phyloP scores from a whole-genome alignment of 2,113 vertebrate species.

The pig (Sus scrofa) region DNA sequence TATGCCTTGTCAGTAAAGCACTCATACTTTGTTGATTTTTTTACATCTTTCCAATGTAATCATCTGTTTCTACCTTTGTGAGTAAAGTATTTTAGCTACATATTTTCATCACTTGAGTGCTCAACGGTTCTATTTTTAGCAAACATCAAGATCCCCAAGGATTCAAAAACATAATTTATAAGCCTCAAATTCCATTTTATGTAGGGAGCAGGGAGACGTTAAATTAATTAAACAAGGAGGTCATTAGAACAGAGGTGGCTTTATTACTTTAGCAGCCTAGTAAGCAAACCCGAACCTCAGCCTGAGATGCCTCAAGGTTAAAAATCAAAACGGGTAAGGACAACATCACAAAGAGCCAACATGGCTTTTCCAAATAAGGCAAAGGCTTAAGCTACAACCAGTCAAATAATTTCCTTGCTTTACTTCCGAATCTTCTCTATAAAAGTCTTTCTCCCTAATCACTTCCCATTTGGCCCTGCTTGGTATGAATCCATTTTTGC shows the following conservation, averaged over 20 bases:
- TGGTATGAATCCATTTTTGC: not conserved
- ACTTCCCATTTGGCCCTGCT: not conserved
- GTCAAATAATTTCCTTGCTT: not conserved
- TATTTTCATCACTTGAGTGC: constrained; percentile 46
- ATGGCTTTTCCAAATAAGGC: not conserved
- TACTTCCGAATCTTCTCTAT: not conserved
- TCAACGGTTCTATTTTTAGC: constrained; percentile 14
- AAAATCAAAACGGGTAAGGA: not conserved
- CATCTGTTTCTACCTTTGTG: constrained; percentile 38
- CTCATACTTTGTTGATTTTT: constrained; percentile 28
- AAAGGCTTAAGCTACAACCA: not conserved
- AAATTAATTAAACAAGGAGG: not conserved
- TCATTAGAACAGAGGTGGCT: not conserved
- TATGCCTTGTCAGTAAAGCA: not conserved
- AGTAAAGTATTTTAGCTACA: constrained; percentile 22
- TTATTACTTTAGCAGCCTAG: not conserved
- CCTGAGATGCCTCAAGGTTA: not conserved
- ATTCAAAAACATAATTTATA: constrained; percentile 24
- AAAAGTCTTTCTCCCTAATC: not conserved
- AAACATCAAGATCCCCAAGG: not conserved
- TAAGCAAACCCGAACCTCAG: not conserved
- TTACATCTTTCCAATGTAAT: constrained; percentile 18
- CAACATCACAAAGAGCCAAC: not conserved
- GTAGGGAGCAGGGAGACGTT: not conserved
- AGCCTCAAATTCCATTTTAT: constrained; percentile 45